These are phyloP conservation scores for Tortricodes alternella DNA, from an alignment of 2,888 invertebrate species.

Conservation along the genomic window DNA sequence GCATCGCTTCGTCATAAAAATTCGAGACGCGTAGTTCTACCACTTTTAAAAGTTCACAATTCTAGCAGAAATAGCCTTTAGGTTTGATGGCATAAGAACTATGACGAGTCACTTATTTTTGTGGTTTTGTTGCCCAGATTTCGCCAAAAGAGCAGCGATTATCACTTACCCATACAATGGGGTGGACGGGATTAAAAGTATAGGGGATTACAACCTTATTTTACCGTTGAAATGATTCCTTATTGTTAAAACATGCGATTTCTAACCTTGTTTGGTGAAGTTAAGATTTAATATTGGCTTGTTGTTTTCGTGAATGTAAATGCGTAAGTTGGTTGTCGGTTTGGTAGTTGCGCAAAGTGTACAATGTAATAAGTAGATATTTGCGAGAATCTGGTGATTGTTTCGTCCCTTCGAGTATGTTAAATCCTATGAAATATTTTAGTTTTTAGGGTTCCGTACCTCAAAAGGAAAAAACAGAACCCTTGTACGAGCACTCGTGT, in stretches of 20 bases:
- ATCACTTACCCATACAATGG: conserved; percentile 31
- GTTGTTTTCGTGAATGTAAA: background rate
- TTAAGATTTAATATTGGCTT: background rate
- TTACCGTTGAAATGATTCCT: background rate
- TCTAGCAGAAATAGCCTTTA: too few species aligned
- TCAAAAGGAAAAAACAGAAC: too few species aligned
- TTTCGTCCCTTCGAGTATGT: background rate
- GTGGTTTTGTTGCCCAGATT: too few species aligned
- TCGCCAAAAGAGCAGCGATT: conserved; percentile 32
- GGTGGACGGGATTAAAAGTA: conserved; percentile 21
- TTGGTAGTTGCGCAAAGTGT: conserved; percentile 15
- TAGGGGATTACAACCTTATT: background rate
- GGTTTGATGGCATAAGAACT: too few species aligned
- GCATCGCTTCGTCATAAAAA: conserved; percentile 22
- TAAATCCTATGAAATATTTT: too few species aligned
- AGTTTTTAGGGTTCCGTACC: too few species aligned
- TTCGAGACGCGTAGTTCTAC: conserved; percentile 4
- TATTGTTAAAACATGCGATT: background rate
- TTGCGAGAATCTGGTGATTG: conserved; percentile 1
- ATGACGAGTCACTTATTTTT: too few species aligned
- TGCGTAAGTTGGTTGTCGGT: background rate
- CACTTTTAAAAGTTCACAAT: too few species aligned
- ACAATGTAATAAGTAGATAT: conserved; percentile 11
- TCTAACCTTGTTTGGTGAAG: background rate
- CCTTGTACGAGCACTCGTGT: too few species aligned